These are phyloP conservation scores for Nyctalus aviator DNA, from an alignment of 2,797 vertebrate genomes.

Conservation along the genomic window DNA sequence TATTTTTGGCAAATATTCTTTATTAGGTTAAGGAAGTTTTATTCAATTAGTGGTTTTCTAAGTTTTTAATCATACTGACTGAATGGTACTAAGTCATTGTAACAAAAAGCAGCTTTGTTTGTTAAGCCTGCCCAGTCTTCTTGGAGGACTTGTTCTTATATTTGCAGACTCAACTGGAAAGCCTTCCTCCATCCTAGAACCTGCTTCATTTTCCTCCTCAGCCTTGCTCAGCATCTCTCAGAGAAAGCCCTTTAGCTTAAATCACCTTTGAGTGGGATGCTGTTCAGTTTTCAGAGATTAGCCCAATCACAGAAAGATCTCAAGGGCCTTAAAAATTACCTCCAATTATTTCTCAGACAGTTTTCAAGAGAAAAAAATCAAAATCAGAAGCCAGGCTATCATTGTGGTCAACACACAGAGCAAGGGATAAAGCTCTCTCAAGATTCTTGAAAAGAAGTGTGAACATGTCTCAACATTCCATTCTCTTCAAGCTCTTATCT, in stretches of 20 bases:
- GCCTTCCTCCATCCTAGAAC: background rate
- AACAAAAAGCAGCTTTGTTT: background rate
- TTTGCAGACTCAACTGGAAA: background rate
- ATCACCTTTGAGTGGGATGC: conserved; percentile 15
- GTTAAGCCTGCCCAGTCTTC: background rate
- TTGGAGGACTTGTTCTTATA: conserved; percentile 3
- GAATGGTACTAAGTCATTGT: background rate
- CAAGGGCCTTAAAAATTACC: conserved; percentile 42
- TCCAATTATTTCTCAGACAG: conserved; percentile 20
- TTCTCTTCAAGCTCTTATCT: background rate
- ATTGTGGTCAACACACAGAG: background rate
- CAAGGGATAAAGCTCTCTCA: background rate
- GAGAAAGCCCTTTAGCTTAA: conserved; percentile 50
- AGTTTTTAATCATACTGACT: background rate
- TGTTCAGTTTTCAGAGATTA: conserved; percentile 51
- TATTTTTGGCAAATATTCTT: conserved; percentile 18
- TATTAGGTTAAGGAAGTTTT: conserved; percentile 31
- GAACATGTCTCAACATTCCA: background rate
- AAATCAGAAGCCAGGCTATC: background rate
- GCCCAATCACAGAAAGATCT: background rate
- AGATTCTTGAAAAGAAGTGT: conserved; percentile 21
- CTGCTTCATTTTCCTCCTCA: background rate
- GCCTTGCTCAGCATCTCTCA: conserved; percentile 25
- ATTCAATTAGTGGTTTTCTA: conserved; percentile 19
- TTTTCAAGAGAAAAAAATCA: conserved; percentile 33